phyloP scores from a whole-genome alignment of 2,113 vertebrate species.

The Helogale parvula region DNA sequence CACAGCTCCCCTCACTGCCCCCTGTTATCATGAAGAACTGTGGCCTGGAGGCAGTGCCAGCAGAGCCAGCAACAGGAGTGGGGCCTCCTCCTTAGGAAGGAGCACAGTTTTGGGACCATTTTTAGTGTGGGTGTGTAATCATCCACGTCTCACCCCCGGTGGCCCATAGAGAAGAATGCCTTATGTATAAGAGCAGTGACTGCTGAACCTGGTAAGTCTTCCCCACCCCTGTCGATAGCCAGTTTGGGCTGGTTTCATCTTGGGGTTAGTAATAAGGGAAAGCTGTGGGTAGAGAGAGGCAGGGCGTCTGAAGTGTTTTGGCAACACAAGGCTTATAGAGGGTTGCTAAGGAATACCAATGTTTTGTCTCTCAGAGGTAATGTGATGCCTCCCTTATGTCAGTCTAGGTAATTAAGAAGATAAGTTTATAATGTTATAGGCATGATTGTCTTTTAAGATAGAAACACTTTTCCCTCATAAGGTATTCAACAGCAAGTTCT shows the following conservation, averaged over 20 bases:
- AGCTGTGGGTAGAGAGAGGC: neutral
- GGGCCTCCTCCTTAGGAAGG: no score
- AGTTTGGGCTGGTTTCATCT: neutral
- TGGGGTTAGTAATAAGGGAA: slow-evolving; percentile 13
- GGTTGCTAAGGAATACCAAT: slow-evolving; percentile 52
- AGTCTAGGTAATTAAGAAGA: slow-evolving; percentile 5
- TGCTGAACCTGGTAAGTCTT: neutral
- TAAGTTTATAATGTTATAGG: slow-evolving; percentile 11
- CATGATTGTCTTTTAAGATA: slow-evolving; percentile 25
- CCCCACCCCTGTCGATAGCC: neutral
- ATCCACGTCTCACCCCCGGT: neutral
- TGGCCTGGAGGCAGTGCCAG: neutral
- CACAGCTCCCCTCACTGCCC: no score
- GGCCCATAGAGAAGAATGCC: neutral
- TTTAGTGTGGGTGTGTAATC: neutral
- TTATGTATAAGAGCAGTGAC: neutral
- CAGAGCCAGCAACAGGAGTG: neutral
- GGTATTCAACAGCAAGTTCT: neutral
- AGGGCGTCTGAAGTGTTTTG: slow-evolving; percentile 28
- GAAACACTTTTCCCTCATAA: neutral
- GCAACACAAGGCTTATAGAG: neutral
- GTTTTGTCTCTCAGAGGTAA: slow-evolving; percentile 10
- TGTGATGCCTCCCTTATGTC: neutral
- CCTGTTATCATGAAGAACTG: neutral
- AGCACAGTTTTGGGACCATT: neutral